A percentile compares a stretch with the other conserved stretches of the same genome.
Evolutionary conservation across 1,140 invertebrate species (phyloP).

Genomic region (Trachelipus rathkii): DNA sequence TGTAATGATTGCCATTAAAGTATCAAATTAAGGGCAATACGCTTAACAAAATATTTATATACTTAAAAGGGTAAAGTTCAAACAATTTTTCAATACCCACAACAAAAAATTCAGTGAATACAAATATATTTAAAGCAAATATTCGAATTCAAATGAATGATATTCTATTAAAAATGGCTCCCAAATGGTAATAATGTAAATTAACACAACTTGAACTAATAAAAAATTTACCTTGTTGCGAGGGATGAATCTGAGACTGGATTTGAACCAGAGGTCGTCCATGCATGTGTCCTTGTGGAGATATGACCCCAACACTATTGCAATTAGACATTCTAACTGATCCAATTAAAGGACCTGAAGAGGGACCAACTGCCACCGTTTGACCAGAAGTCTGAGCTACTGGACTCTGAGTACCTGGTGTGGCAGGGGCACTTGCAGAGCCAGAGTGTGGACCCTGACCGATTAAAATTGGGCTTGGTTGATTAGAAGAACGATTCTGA

Average conservation of each 20-base stretch:
- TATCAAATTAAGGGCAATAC: too few species aligned
- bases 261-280: neutral
- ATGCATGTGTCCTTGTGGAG: neutral
- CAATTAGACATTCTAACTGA: neutral
- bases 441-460: neutral
- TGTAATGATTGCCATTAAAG: too few species aligned
- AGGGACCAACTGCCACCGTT: neutral
- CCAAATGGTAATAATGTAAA: too few species aligned
- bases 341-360: neutral
- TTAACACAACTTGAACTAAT: too few species aligned
- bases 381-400: neutral
- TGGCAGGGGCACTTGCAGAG: neutral
- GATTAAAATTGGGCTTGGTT: neutral
- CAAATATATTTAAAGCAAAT: too few species aligned
- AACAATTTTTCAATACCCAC: too few species aligned
- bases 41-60: too few species aligned
- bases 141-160: too few species aligned
- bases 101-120: too few species aligned
- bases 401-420: neutral
- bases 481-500: neutral
- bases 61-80: too few species aligned
- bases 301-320: neutral
- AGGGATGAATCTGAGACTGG: neutral
- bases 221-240: neutral
- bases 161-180: too few species aligned